phyloP scores from a whole-genome alignment of 2,888 invertebrate genomes.

The Steinernema hermaphroditum region DNA sequence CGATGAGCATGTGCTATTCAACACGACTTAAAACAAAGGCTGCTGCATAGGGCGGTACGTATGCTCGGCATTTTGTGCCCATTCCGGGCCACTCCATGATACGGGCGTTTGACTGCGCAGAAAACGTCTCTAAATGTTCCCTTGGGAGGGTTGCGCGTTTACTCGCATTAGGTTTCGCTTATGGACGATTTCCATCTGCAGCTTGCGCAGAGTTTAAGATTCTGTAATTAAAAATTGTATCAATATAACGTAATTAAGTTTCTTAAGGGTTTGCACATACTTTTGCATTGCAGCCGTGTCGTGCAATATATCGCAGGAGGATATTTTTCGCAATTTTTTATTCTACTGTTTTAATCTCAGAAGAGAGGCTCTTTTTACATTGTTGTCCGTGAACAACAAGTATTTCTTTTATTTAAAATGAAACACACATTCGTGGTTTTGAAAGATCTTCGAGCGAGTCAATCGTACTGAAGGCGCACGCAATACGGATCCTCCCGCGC shows the following conservation, averaged over 20 bases:
- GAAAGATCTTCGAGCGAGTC: too few species aligned
- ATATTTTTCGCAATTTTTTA: background rate
- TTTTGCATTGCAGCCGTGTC: background rate
- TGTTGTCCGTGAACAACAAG: background rate
- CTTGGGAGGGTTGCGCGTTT: background rate
- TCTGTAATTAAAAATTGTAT: too few species aligned
- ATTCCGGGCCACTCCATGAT: slow-evolving; percentile 7
- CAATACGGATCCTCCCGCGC: background rate
- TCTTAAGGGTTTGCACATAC: background rate
- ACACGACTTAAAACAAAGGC: too few species aligned
- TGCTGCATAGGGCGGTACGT: too few species aligned
- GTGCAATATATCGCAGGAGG: background rate
- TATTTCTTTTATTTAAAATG: too few species aligned
- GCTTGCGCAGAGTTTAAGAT: too few species aligned
- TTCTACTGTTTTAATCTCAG: background rate
- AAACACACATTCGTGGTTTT: too few species aligned
- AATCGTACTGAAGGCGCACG: too few species aligned
- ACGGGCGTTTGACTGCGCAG: background rate
- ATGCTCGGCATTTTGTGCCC: too few species aligned
- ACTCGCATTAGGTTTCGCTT: slow-evolving; percentile 16
- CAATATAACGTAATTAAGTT: too few species aligned
- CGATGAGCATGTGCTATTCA: too few species aligned
- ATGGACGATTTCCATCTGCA: background rate
- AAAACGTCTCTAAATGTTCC: slow-evolving; percentile 7
- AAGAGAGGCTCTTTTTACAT: background rate